Evolutionary conservation across 2,888 invertebrate genomes (phyloP), one percentile per base, ranked within the genome.

Genomic region (Heteropelma amictum): DNA sequence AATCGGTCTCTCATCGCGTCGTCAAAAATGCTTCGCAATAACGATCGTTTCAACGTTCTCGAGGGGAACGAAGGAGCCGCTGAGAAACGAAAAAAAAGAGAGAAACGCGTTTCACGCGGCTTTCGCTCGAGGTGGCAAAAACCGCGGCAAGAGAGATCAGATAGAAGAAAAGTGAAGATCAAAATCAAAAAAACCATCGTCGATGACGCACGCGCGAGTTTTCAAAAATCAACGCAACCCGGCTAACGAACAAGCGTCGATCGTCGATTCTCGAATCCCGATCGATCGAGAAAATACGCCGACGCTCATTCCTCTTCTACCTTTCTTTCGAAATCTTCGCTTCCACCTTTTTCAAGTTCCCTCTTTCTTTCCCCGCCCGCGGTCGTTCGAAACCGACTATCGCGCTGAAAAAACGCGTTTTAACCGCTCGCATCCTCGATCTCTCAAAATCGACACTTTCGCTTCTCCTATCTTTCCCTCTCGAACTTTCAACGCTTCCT

Each of bases 251-350:
- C 38, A 60, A 56, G 28, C 33, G 30, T 26, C 14, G 30, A 49
- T 26, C 10, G 35, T 42, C 40, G 40, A 40, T 30, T n/a, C 19
- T 35, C 19, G 28, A 68, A 63, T 61, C 72, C 54, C 75, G 47
- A 56, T 70, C 26, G 30, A 70, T 63, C 61, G 75, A 75, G 42
- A 70, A 72, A n/a, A n/a, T n/a, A n/a, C n/a, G n/a, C n/a, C n/a
- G n/a, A n/a, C n/a, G n/a, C n/a, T n/a, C n/a, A n/a, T n/a, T n/a
- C n/a, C n/a, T n/a, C n/a, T n/a, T n/a, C n/a, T n/a, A n/a, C n/a
- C n/a, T n/a, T n/a, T n/a, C n/a, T n/a, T n/a, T n/a, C n/a, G n/a
- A n/a, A n/a, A n/a, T n/a, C n/a, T n/a, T 33, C 68, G 42, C 28
- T n/a, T 23, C 21, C 47, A 12, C 14, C 35, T 38, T 51, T 51